A percentile compares a stretch with the other conserved stretches of the same genome.
Conservation (phyloP, 2,797 vertebrate genomes). For the Enteromius paludinosus region DNA sequence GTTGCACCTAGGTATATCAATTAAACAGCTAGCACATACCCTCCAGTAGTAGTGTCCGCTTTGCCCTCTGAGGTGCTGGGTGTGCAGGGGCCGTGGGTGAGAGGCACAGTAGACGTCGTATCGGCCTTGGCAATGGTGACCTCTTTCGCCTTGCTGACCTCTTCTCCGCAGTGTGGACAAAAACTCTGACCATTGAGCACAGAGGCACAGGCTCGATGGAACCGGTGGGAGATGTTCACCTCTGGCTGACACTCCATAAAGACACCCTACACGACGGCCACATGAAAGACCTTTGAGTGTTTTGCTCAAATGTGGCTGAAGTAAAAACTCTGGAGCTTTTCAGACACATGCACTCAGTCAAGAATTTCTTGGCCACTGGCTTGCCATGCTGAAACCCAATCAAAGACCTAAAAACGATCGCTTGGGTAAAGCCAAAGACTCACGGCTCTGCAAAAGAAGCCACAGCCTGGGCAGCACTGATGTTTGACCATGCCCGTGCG, state of each 20-base stretch:
- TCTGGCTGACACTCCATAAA: slow-evolving; percentile 99
- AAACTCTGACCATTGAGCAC: slow-evolving; percentile 91
- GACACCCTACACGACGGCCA: slow-evolving; percentile 81
- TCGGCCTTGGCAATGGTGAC: slow-evolving; percentile 97
- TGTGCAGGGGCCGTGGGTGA: slow-evolving; percentile 76
- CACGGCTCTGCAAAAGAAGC: slow-evolving; percentile 97
- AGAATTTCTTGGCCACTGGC: slow-evolving; percentile 1
- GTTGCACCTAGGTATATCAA: neutral
- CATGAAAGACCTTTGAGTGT: neutral
- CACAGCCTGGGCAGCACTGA: slow-evolving; percentile 98
- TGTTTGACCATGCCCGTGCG: slow-evolving; percentile 97
- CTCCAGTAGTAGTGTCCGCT: slow-evolving; percentile 94
- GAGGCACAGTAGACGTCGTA: slow-evolving; percentile 89
- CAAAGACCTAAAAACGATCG: slow-evolving; percentile 25
- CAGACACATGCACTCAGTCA: slow-evolving; percentile 15
- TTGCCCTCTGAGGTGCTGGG: slow-evolving; percentile 80
- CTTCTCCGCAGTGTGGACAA: slow-evolving; percentile 97
- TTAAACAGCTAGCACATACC: slow-evolving; percentile 71
- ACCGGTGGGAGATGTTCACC: slow-evolving; percentile 93
- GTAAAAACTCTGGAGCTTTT: slow-evolving; percentile 17
- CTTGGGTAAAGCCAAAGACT: slow-evolving; percentile 70
- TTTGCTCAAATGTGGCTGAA: slow-evolving; percentile 11
- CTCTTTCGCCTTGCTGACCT: slow-evolving; percentile 92
- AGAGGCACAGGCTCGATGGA: slow-evolving; percentile 91
- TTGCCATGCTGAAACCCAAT: slow-evolving; percentile 35